Conservation (phyloP, 2,888 invertebrate genomes). For the Dolomedes plantarius region DNA sequence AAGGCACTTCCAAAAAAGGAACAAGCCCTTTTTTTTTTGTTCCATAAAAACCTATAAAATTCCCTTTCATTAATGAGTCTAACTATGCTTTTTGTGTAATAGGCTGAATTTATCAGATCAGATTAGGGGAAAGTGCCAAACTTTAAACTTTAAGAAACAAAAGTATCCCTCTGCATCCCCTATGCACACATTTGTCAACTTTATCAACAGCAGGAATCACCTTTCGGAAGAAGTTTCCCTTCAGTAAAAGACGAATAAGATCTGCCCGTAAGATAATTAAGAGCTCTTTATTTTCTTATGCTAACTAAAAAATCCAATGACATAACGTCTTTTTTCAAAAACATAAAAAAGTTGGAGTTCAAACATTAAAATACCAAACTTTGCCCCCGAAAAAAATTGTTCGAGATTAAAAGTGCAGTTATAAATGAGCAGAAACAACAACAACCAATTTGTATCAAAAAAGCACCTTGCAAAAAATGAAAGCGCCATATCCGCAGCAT, state of each 20-base stretch:
- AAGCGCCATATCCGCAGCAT: slow-evolving; percentile 32
- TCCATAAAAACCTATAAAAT: too few species aligned
- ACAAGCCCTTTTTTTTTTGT: too few species aligned
- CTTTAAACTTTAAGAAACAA: neutral
- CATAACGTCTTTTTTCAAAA: slow-evolving; percentile 24
- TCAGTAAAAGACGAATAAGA: slow-evolving; percentile 44
- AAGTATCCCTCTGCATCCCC: neutral
- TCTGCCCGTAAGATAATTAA: slow-evolving; percentile 44
- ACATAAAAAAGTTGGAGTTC: slow-evolving; percentile 34
- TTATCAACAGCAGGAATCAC: neutral
- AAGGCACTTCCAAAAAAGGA: too few species aligned
- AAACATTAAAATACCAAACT: slow-evolving; percentile 55
- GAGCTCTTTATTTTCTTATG: slow-evolving; percentile 25
- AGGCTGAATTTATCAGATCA: neutral
- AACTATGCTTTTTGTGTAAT: neutral
- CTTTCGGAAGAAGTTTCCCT: neutral
- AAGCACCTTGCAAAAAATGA: slow-evolving; percentile 49
- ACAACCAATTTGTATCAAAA: slow-evolving; percentile 64
- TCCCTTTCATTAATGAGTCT: too few species aligned
- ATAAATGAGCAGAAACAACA: slow-evolving; percentile 57
- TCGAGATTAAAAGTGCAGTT: slow-evolving; percentile 60
- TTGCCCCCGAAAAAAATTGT: slow-evolving; percentile 45
- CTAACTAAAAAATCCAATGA: slow-evolving; percentile 20
- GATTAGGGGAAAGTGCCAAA: neutral
- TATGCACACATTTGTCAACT: neutral